Evolutionary conservation across 2,113 vertebrate species (phyloP), one percentile per base, ranked within the genome.

Genomic region (Psammodynastes pulverulentus): DNA sequence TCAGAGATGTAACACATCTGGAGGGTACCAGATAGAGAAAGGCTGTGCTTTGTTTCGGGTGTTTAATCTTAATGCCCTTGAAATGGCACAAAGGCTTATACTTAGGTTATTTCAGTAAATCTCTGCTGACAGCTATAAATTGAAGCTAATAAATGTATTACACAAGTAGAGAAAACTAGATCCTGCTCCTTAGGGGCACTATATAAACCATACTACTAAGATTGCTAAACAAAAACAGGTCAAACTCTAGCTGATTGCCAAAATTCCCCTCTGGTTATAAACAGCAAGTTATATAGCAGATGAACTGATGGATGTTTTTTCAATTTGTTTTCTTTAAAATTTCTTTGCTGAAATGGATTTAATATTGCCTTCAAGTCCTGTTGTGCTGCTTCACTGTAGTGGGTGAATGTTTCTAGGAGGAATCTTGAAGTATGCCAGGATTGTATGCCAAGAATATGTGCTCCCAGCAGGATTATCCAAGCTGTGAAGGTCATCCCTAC

Each of bases 121-220:
- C 89, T 96, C 49, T 96, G 89, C 89, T 96, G 95, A 96, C 95
- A 97, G 91, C 54, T 96, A 89, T 96, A 97, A 96, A 97, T 97
- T 96, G 94, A 92, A 43, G 89, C 94, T 96, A 97, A 97, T 96
- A 97, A 96, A 96, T 96, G 95, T 96, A 94, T 95, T 97, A 95
- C 92, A 93, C 86, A 94, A 93, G 88, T 93, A 96, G 95, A 93
- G 52, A 94, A 97, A 97, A 96, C 92, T 95, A 96, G 87, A 21
- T 13, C 51, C 46, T 29, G 89, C 13, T 96, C 93, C 91, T 94
- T 93, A 92, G 95, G 93, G 94, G 54, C 9, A 79, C 17, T 91
- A 12, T 90, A 51, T 93, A 96, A 94, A 15, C 54, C 92, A 54
- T 15, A 93, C 87, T 96, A 58, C 43, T 95, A 96, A 96, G 43